phyloP scores from a whole-genome alignment of 2,797 vertebrate species.

The Hoplostethus atlanticus region DNA sequence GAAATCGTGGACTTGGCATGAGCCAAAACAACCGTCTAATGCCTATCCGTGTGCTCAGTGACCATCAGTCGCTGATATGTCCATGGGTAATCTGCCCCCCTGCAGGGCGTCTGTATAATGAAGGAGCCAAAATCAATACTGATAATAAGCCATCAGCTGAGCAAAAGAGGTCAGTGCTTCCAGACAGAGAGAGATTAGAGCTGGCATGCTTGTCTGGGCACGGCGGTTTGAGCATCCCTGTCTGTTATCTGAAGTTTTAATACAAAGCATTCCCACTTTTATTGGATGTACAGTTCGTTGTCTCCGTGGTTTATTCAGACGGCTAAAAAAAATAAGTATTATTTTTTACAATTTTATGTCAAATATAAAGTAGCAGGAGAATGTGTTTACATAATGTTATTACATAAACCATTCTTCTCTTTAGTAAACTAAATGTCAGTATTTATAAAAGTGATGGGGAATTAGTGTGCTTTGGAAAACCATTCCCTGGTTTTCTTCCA shows the following conservation, averaged over 20 bases:
- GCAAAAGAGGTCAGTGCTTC: constrained; percentile 78
- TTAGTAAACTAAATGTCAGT: too few species aligned
- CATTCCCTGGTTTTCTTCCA: too few species aligned
- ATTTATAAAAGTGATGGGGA: too few species aligned
- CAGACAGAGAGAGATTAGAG: constrained; percentile 69
- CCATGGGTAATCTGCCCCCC: constrained; percentile 61
- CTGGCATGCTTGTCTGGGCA: constrained; percentile 53
- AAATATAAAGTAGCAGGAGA: background rate
- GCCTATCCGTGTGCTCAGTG: constrained; percentile 24
- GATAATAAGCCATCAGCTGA: constrained; percentile 74
- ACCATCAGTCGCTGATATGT: constrained; percentile 66
- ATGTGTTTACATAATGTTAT: background rate
- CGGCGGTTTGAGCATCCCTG: background rate
- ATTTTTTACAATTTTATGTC: background rate
- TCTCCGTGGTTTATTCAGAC: background rate
- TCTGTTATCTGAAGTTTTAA: constrained; percentile 21
- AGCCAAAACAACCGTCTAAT: constrained; percentile 1
- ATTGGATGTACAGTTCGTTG: constrained; percentile 9
- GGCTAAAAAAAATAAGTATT: background rate
- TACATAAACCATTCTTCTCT: background rate
- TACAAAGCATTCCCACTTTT: constrained; percentile 22
- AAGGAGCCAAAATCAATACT: constrained; percentile 79
- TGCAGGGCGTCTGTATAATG: constrained; percentile 65
- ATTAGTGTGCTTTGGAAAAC: too few species aligned
- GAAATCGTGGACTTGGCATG: background rate